phyloP scores from a whole-genome alignment of 2,797 vertebrate genomes.

The Hypotaenidia okinawae region DNA sequence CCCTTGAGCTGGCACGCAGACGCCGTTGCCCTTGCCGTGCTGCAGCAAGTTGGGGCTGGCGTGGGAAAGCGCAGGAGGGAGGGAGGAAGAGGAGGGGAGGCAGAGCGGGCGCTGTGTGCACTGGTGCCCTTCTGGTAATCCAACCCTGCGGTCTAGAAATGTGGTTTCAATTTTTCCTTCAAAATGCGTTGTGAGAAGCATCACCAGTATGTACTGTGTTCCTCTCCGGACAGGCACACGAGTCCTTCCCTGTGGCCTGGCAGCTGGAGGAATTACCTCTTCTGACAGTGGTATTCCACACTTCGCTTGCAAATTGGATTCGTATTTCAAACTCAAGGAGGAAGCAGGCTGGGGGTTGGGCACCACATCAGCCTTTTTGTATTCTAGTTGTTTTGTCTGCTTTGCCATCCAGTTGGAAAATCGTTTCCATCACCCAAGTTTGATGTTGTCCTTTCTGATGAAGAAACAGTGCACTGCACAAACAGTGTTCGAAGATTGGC shows the following conservation, averaged over 20 bases:
- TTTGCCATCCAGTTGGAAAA: background rate
- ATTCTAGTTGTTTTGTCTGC: background rate
- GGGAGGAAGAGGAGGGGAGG: background rate
- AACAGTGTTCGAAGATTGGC: background rate
- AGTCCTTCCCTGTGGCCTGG: background rate
- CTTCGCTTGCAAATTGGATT: slow-evolving; percentile 41
- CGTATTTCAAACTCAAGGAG: background rate
- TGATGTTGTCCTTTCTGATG: background rate
- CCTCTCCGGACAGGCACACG: background rate
- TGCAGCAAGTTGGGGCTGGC: background rate
- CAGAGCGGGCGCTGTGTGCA: background rate
- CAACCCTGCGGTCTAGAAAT: slow-evolving; percentile 18
- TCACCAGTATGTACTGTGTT: background rate
- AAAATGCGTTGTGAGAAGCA: background rate
- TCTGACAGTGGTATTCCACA: background rate
- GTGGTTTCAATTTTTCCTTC: slow-evolving; percentile 63
- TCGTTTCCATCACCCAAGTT: background rate
- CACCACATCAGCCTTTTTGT: background rate
- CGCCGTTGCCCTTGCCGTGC: accelerated
- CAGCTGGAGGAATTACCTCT: background rate
- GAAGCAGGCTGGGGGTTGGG: background rate
- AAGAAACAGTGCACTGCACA: too few relatives aligned
- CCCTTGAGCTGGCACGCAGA: background rate
- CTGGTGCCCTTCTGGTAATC: background rate
- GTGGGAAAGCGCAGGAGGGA: background rate